Percentiles rank a stretch among this genome's conserved stretches.
Conservation (phyloP, 2,797 vertebrate genomes). For the Sebastes matsubarae region DNA sequence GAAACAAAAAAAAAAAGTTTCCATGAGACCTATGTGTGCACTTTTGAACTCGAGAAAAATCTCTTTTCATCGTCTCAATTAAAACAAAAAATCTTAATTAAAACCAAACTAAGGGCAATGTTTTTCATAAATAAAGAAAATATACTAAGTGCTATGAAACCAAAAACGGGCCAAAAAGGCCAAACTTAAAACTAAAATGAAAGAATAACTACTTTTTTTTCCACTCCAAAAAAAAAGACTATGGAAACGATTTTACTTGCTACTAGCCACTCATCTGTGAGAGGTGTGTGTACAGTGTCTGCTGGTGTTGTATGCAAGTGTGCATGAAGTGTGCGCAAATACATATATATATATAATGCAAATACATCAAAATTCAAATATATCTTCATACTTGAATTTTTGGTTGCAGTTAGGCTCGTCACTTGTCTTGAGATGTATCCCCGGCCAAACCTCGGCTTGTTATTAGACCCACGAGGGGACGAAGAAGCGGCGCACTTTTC, state of each 20-base stretch:
- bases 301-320: slow-evolving; percentile 83
- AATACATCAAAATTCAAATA: slow-evolving; percentile 70
- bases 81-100: slow-evolving; percentile 5
- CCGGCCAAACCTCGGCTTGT: slow-evolving; percentile 70
- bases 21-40: slow-evolving; percentile 8
- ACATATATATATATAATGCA: slow-evolving; percentile 69
- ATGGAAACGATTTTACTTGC: slow-evolving; percentile 73
- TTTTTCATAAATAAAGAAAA: slow-evolving; percentile 18
- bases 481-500: slow-evolving; percentile 9
- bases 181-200: neutral
- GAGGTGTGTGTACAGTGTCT: slow-evolving; percentile 78
- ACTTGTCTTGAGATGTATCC: slow-evolving; percentile 65
- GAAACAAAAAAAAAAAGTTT: slow-evolving; percentile 53
- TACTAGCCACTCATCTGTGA: slow-evolving; percentile 72
- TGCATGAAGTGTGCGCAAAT: slow-evolving; percentile 79
- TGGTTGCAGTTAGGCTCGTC: slow-evolving; percentile 71
- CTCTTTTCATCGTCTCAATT: slow-evolving; percentile 4
- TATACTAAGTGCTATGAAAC: neutral
- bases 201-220: neutral
- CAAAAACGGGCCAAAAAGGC: slow-evolving; percentile 13
- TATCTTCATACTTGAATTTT: slow-evolving; percentile 64
- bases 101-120: slow-evolving; percentile 2
- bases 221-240: slow-evolving; percentile 7
- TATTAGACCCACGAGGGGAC: slow-evolving; percentile 11
- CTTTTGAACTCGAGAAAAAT: neutral